Evolutionary conservation across 2,113 vertebrate species (phyloP).

Genomic region (Turnix velox): DNA sequence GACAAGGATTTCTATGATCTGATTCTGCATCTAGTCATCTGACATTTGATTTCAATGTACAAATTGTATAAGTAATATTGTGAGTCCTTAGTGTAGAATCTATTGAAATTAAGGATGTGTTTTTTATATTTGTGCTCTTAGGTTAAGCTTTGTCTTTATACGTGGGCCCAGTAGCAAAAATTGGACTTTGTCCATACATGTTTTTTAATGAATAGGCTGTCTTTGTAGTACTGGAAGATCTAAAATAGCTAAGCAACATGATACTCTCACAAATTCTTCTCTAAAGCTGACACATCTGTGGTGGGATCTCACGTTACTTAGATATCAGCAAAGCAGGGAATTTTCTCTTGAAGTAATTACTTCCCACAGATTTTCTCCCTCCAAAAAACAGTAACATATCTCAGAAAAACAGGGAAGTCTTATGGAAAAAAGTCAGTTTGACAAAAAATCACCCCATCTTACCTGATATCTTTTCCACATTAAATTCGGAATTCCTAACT

Average conservation of each 20-base stretch:
- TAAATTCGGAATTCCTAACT: neutral
- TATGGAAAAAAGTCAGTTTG: neutral
- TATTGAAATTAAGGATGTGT: neutral
- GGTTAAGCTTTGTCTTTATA: neutral
- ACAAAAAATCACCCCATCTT: neutral
- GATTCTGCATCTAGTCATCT: neutral
- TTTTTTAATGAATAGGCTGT: constrained; percentile 16
- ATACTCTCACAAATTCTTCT: constrained; percentile 32
- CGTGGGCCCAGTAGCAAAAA: neutral
- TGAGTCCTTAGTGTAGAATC: neutral
- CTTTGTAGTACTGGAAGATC: constrained; percentile 41
- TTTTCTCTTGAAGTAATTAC: neutral
- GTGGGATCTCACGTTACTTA: neutral
- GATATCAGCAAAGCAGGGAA: neutral
- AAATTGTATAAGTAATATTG: neutral
- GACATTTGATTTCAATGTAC: neutral
- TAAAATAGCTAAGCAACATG: constrained; percentile 53
- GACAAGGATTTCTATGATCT: neutral
- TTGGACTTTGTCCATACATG: constrained; percentile 2
- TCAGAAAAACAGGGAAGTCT: neutral
- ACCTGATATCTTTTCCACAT: neutral
- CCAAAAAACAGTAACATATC: neutral
- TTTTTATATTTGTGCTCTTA: neutral
- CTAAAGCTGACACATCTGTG: constrained; percentile 36
- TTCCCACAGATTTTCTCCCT: accelerated